Evolutionary conservation across 1,140 invertebrate genomes (phyloP), one percentile per base, ranked within the genome.

Genomic region (Gonioctena quinquepunctata): DNA sequence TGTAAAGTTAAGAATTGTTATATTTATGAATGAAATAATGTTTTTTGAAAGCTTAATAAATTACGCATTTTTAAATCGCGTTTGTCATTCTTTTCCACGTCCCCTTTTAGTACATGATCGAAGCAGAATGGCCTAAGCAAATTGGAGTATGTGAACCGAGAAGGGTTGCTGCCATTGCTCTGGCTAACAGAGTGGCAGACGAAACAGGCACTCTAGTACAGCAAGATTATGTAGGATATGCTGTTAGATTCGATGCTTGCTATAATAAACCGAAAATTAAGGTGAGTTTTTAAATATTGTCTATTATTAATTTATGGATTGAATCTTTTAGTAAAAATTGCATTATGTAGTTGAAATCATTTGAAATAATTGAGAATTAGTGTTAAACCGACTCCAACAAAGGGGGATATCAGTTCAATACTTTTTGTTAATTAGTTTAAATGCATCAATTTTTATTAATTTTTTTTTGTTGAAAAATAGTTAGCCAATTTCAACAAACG

Each of bases 111-210:
- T 99, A 97, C 83, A 84, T 99, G 6, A 82, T 92, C 54, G 97
- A 99, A 84, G 90, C 92, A 68, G 96, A 96, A 67, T 99, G 97
- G 93, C 89, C 88, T 66, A 87, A 87, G 78, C 84, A 90, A 61
- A 91, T 99, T 60, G 94, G 91, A 33, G 89, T 99, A 22, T 97
- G 96, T 2, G 93, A 99, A 81, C 97, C 98, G 0, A 86, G 97
- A 49, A 88, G 96, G 69, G 91, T 98, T 2, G 95, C 97, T 1
- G 95, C 94, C 0, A 92, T 96, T 5, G 91, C 95, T 8, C 86
- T 99, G 28, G 96, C 97, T 1, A 89, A 87, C 68, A 86, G 98
- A 50, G 96, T 99, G 11, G 93, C 96, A 0, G 92, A 96, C 79
- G 98, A 99, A 86, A 89, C 89, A 16, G 93, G 92, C 1, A 89